These are phyloP conservation scores for Apamea anceps DNA, from an alignment of 2,888 invertebrate genomes.

Conservation along the genomic window DNA sequence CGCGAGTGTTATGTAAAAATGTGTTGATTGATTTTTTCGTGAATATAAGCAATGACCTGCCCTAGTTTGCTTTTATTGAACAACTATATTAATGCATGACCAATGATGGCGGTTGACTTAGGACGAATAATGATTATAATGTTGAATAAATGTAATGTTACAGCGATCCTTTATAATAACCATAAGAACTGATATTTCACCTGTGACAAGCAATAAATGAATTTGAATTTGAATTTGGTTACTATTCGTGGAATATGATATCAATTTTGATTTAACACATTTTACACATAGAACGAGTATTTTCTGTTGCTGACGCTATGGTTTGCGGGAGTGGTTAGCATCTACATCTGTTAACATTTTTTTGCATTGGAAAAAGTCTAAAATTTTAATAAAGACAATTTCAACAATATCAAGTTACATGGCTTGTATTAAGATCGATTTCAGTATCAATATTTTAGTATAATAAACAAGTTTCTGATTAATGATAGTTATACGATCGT, in stretches of 20 bases:
- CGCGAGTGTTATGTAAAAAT: conserved; percentile 44
- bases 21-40: conserved; percentile 3
- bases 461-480: not conserved
- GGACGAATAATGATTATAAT: no score
- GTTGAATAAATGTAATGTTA: no score
- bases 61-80: no score
- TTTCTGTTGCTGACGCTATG: not conserved
- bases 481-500: not conserved
- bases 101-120: no score
- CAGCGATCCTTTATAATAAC: no score
- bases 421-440: not conserved
- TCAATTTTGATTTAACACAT: not conserved
- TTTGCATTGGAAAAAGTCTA: not conserved
- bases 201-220: no score
- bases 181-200: no score
- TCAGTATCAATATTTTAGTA: not conserved
- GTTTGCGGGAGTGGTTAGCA: not conserved
- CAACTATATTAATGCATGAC: no score
- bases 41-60: not conserved
- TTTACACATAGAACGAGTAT: not conserved
- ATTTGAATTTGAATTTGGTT: no score
- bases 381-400: not conserved
- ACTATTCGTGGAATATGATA: conserved; percentile 10
- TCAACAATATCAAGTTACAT: not conserved
- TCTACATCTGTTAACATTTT: not conserved